Evolutionary conservation across 2,113 vertebrate genomes (phyloP).

Genomic region (Hemiscyllium ocellatum): DNA sequence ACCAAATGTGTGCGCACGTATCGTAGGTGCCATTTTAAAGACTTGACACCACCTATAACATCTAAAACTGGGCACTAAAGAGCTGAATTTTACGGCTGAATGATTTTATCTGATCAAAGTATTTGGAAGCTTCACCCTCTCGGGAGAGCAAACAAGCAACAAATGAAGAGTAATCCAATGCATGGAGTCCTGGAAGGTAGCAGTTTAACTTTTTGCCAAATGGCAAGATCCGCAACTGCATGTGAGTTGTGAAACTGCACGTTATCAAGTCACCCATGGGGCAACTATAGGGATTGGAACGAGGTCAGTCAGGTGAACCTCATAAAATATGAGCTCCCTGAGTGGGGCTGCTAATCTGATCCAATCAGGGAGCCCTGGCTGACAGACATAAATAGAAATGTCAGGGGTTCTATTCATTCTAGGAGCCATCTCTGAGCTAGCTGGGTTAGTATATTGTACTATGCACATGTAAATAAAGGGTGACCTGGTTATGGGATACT

Average conservation of each 20-base stretch:
- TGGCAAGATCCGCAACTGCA: background rate
- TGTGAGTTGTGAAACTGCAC: background rate
- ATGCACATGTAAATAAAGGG: too few species aligned
- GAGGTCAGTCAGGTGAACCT: too few species aligned
- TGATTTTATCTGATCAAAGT: background rate
- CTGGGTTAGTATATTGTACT: too few species aligned
- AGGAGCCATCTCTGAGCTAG: too few species aligned
- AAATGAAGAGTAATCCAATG: background rate
- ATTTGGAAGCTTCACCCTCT: background rate
- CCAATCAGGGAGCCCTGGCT: too few species aligned
- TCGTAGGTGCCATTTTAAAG: background rate
- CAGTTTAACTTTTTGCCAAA: background rate
- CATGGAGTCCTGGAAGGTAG: background rate
- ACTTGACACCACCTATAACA: background rate
- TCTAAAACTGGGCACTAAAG: background rate
- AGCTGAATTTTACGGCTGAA: background rate
- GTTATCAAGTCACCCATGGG: background rate
- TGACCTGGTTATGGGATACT: too few species aligned
- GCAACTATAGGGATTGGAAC: background rate
- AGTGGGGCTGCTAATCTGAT: too few species aligned
- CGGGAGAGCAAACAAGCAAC: background rate
- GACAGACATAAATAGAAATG: too few species aligned
- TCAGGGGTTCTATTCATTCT: too few species aligned
- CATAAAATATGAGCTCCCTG: too few species aligned
- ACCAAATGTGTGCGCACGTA: background rate